Conservation (phyloP, 2,888 invertebrate genomes). For the Ectropis crepuscularia region DNA sequence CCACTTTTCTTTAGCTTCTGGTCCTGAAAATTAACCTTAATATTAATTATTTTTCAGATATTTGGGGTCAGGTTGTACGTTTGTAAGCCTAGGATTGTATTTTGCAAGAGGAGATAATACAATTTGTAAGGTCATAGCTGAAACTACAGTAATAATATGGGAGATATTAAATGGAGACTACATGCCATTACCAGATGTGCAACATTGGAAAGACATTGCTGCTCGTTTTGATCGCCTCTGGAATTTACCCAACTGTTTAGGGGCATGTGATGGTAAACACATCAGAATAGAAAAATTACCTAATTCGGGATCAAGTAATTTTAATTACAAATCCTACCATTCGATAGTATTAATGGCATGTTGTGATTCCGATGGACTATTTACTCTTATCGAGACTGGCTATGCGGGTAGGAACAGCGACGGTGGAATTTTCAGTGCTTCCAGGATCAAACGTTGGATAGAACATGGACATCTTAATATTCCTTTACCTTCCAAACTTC, state of each 20-base stretch:
- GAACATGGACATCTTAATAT: conserved; percentile 25
- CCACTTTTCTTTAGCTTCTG: conserved; percentile 36
- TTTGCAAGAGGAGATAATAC: too few species aligned
- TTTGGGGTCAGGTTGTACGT: conserved; percentile 19
- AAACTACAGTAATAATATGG: conserved; percentile 20
- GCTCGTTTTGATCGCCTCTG: conserved; percentile 9
- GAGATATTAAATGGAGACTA: conserved; percentile 10
- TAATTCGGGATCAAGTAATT: too few species aligned
- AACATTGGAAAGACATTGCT: conserved; percentile 15
- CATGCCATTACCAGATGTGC: conserved; percentile 15
- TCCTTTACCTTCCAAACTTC: conserved; percentile 22
- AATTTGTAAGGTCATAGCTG: conserved; percentile 19
- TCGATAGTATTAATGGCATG: too few species aligned
- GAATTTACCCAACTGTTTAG: conserved; percentile 24
- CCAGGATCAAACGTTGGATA: conserved; percentile 22
- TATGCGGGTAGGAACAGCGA: too few species aligned
- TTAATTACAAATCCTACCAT: too few species aligned
- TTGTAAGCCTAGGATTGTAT: conserved; percentile 20
- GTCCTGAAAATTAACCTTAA: conserved; percentile 28
- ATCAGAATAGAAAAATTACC: conserved; percentile 22
- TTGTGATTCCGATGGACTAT: conserved; percentile 32
- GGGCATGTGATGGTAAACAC: conserved; percentile 18
- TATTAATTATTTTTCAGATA: conserved; percentile 17
- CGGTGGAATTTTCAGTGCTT: conserved; percentile 30
- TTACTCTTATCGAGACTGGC: conserved; percentile 27